Evolutionary conservation across 2,797 vertebrate genomes (phyloP).

Genomic region (Pangasius sanitwongsei): DNA sequence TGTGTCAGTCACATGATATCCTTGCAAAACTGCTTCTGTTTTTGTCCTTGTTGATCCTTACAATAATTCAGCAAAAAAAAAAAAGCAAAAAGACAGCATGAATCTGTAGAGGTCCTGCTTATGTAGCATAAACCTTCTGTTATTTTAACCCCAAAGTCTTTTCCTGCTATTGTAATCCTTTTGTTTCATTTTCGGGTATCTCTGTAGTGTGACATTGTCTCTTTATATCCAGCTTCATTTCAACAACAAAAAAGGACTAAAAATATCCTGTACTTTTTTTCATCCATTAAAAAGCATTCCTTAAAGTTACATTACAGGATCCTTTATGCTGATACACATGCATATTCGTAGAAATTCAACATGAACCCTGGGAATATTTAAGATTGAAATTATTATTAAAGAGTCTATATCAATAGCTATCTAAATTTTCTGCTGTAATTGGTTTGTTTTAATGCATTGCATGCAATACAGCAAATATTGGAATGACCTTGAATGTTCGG

Average conservation of each 20-base stretch:
- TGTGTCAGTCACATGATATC: constrained; percentile 31
- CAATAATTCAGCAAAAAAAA: not conserved
- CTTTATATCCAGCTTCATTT: constrained; percentile 19
- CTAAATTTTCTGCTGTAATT: not conserved
- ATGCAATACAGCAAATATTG: not conserved
- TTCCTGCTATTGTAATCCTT: constrained; percentile 49
- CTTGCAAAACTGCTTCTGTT: constrained; percentile 1
- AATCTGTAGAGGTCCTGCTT: constrained; percentile 29
- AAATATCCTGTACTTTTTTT: not conserved
- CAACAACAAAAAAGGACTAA: not conserved
- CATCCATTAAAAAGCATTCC: not conserved
- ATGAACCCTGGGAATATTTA: not conserved
- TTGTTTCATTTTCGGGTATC: constrained; percentile 1
- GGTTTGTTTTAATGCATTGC: not conserved
- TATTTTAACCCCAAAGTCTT: constrained; percentile 42
- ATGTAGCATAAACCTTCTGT: constrained; percentile 22
- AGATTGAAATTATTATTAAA: not conserved
- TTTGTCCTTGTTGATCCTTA: constrained; percentile 25
- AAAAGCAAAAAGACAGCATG: not conserved
- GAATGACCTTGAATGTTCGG: not conserved
- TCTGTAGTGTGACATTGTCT: constrained; percentile 10
- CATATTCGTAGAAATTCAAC: not conserved
- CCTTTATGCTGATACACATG: not conserved
- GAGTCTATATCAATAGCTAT: not conserved
- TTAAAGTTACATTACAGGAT: not conserved